A percentile compares a stretch with the other conserved stretches of the same genome.
phyloP scores from a whole-genome alignment of 2,888 invertebrate species.

The Cerastis leucographa region DNA sequence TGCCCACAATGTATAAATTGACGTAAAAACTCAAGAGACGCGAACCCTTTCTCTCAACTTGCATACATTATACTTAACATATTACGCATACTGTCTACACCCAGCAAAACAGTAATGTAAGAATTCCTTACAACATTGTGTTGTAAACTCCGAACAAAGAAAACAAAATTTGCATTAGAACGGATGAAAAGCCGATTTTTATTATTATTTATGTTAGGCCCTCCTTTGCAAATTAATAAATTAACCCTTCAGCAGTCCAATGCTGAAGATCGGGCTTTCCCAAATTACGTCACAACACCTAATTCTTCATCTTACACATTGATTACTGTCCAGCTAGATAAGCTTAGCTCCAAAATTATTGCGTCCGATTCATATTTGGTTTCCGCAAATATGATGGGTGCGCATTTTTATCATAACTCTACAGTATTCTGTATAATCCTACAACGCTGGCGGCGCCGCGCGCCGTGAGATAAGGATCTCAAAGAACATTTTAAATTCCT shows the following conservation, averaged over 20 bases:
- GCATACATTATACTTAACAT: background rate
- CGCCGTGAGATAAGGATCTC: too few relatives aligned
- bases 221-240: background rate
- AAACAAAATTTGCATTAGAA: background rate
- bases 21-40: background rate
- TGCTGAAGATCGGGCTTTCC: background rate
- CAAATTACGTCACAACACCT: background rate
- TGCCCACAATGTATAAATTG: background rate
- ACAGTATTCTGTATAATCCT: too few relatives aligned
- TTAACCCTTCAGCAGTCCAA: background rate
- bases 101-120: background rate
- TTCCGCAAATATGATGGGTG: too few relatives aligned
- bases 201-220: background rate
- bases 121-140: constrained; percentile 14
- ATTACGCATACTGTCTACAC: background rate
- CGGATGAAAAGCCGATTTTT: background rate
- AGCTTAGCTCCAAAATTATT: background rate
- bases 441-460: too few relatives aligned
- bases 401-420: too few relatives aligned
- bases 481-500: too few relatives aligned
- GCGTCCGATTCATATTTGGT: too few relatives aligned
- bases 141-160: background rate
- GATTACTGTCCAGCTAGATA: background rate
- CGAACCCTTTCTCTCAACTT: background rate
- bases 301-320: background rate